Base-by-base conservation (phyloP, 2,888 invertebrate species). In the Drosophila mettleri region DNA sequence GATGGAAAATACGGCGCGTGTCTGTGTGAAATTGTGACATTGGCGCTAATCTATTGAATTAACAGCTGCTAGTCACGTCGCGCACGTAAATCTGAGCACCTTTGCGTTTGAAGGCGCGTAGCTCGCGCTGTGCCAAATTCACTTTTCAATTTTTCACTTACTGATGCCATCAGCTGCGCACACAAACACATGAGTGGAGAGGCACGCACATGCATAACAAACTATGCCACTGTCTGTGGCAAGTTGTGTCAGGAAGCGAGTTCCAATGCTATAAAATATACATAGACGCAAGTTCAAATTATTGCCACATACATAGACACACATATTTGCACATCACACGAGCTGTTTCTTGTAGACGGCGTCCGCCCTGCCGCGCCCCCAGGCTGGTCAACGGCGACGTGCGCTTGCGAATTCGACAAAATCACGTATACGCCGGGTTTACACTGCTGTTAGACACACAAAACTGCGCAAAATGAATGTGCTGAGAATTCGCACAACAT, bases 61-160 rank as follows among this genome's bases (percentile, higher is more conserved):
- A 85, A 88, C 85, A 88, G 89, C 85, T 86, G 67, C 69, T 67
- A 88, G 85, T 86, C 85, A 85, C 87, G 85, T 85, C 72, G 76
- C 76, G 70, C 85, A 85, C 85, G 88, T 85, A 85, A 85, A 88
- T 85, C 81, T 76, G 77, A 41, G 68, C 84, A 82, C 77, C 79
- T 77, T 77, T 65, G 55, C 43, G 39, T 31, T 10, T 27, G 22
- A 22, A 2, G 27, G 12, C 9, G 29, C 14, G 6, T 2, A 24
- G 22, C 33, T 22, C 6, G n/a, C 1, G 33, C 49, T 49, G 22
- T 49, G 49, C 33, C 45, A 88, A 84, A 85, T 84, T 73, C 81
- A 86, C 87, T 85, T 84, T 86, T 88, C 87, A 84, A 85, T 85
- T 85, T 85, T 85, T 88, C 85, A 85, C 88, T 86, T 85, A 88